phyloP scores from a whole-genome alignment of 2,797 vertebrate genomes.

The Sebastes vulpes region DNA sequence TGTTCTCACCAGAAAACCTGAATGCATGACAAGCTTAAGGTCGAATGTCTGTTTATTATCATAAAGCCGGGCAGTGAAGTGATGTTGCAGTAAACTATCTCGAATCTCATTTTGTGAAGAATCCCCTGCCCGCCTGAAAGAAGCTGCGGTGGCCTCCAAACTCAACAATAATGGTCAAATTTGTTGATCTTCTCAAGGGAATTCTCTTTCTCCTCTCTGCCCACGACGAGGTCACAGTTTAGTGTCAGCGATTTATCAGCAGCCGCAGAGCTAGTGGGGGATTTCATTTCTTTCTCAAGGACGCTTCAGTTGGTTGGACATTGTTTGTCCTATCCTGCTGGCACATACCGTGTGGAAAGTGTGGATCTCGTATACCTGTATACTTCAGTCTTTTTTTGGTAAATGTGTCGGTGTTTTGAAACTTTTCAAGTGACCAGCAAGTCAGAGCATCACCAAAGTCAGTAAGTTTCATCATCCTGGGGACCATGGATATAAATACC shows the following conservation, averaged over 20 bases:
- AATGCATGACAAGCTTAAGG: conserved; percentile 28
- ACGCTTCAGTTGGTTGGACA: background rate
- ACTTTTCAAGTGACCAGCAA: background rate
- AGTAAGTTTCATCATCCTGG: background rate
- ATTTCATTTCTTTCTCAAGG: conserved; percentile 33
- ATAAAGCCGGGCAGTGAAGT: conserved; percentile 40
- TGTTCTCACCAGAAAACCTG: conserved; percentile 69
- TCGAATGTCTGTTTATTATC: conserved; percentile 68
- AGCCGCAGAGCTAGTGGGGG: conserved; percentile 14
- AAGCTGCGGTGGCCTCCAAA: conserved; percentile 46
- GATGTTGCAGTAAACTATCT: conserved; percentile 64
- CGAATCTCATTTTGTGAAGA: conserved; percentile 44
- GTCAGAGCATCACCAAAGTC: background rate
- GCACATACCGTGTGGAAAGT: background rate
- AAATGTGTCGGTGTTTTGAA: background rate
- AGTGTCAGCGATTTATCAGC: conserved; percentile 20
- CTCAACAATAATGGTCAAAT: conserved; percentile 35
- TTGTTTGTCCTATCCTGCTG: background rate
- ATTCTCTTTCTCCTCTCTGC: conserved; percentile 32
- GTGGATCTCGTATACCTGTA: background rate
- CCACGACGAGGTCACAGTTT: conserved; percentile 40
- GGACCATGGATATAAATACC: background rate
- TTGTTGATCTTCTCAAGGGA: conserved; percentile 45
- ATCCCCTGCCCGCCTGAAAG: conserved; percentile 45
- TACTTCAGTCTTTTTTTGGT: background rate